Conservation (phyloP, 2,113 vertebrate species). For the Oenanthe oenanthe region DNA sequence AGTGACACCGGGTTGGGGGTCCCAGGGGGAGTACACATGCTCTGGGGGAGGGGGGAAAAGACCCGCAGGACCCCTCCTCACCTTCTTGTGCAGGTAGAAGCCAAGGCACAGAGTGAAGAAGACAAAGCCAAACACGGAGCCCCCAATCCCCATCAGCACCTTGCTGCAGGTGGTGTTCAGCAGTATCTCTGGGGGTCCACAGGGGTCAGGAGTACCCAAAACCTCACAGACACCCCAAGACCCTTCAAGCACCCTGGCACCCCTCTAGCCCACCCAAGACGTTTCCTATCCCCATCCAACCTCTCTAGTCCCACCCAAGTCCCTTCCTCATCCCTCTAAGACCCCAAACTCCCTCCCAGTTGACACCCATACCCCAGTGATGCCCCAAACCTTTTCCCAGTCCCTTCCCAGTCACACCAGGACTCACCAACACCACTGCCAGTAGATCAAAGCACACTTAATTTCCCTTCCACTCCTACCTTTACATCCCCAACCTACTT, state of each 20-base stretch:
- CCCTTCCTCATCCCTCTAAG: neutral
- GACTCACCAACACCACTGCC: neutral
- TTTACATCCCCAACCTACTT: neutral
- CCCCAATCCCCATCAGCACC: neutral
- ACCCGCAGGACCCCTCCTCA: rapidly evolving
- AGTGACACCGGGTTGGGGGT: neutral
- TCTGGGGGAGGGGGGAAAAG: rapidly evolving
- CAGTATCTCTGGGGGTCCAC: rapidly evolving
- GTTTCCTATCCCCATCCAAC: neutral
- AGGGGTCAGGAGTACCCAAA: rapidly evolving
- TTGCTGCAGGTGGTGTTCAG: rapidly evolving
- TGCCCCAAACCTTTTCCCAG: neutral
- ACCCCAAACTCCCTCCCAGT: neutral
- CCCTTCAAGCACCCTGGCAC: too few species aligned
- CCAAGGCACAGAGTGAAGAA: neutral
- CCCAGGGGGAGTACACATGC: rapidly evolving
- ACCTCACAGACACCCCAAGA: neutral
- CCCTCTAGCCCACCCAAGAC: neutral
- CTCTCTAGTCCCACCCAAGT: too few species aligned
- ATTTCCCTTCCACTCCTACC: rapidly evolving
- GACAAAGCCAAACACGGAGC: neutral
- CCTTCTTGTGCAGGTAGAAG: neutral
- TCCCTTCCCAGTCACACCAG: neutral
- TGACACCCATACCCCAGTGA: neutral
- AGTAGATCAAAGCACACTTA: neutral